Percentiles rank a stretch among this genome's conserved stretches.
Conservation (phyloP, 2,888 invertebrate species). For the Pemphredon lugubris region DNA sequence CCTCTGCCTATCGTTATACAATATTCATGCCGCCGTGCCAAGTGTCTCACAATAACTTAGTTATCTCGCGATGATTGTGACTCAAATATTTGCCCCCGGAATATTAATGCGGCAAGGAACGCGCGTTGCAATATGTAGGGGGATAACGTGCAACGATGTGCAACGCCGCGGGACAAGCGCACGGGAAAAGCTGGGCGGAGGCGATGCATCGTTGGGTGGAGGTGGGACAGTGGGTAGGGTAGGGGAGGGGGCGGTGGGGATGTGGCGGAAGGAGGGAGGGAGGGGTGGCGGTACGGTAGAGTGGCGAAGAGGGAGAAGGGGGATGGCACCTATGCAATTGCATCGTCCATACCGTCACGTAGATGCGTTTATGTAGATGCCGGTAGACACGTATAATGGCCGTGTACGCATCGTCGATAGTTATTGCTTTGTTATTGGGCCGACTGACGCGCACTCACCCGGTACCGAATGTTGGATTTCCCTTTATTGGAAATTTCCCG, state of each 20-base stretch:
- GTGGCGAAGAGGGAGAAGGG: not conserved
- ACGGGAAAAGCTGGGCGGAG: conserved; percentile 6
- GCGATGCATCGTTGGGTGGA: not conserved
- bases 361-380: conserved; percentile 56
- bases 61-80: conserved; percentile 52
- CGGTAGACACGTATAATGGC: conserved; percentile 56
- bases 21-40: conserved; percentile 44
- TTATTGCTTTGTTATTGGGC: conserved; percentile 69
- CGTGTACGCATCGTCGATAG: conserved; percentile 61
- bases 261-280: not conserved
- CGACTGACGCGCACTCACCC: conserved; percentile 41
- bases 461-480: conserved; percentile 58
- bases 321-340: conserved; percentile 47
- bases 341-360: conserved; percentile 48
- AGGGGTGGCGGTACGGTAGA: not conserved
- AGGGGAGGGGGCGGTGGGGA: not conserved
- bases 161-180: conserved; percentile 1
- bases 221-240: too few relatives aligned
- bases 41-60: conserved; percentile 55
- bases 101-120: conserved; percentile 50
- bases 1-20: conserved; percentile 47
- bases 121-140: conserved; percentile 52
- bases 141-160: conserved; percentile 26
- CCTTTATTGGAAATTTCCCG: conserved; percentile 68
- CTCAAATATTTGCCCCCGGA: conserved; percentile 49